phyloP scores from a whole-genome alignment of 2,888 invertebrate genomes.

The Leptinotarsa juncta region DNA sequence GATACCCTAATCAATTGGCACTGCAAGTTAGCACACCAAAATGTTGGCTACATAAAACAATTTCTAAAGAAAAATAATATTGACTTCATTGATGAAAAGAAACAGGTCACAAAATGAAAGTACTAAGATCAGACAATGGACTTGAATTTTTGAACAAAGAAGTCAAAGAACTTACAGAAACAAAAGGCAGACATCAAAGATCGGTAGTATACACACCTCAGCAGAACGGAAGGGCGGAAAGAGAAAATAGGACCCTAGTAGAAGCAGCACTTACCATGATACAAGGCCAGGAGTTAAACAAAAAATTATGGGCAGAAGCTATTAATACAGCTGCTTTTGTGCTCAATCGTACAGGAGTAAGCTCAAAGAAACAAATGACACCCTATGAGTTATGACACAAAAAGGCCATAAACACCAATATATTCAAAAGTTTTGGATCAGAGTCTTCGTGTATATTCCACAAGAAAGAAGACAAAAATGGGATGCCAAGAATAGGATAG shows the following conservation, averaged over 20 bases:
- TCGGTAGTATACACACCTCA: constrained; percentile 55
- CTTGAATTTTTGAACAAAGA: constrained; percentile 52
- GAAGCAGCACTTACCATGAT: constrained; percentile 24
- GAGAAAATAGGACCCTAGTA: constrained; percentile 53
- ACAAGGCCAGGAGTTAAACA: constrained; percentile 8
- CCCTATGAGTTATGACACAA: constrained; percentile 59
- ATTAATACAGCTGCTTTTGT: constrained; percentile 45
- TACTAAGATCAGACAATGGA: constrained; percentile 54
- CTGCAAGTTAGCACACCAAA: constrained; percentile 31
- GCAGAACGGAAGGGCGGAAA: constrained; percentile 55
- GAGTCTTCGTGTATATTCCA: constrained; percentile 57
- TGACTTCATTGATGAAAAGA: constrained; percentile 30
- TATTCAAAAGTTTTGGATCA: constrained; percentile 61
- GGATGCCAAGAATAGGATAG: constrained; percentile 55
- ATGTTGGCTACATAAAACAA: constrained; percentile 30
- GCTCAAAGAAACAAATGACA: constrained; percentile 45
- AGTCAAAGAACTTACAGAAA: constrained; percentile 43
- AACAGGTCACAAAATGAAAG: constrained; percentile 49
- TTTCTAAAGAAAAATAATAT: constrained; percentile 31
- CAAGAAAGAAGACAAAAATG: constrained; percentile 56
- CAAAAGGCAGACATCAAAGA: constrained; percentile 51
- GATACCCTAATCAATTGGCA: constrained; percentile 32
- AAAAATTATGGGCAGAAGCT: constrained; percentile 57
- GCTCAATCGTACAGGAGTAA: constrained; percentile 44
- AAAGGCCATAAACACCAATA: constrained; percentile 54